Percentiles rank a stretch among this genome's conserved stretches.
Evolutionary conservation across 1,140 invertebrate species (phyloP).

Genomic region (Bombyx mori): ASM3026992v2 NC_085129.1:12568501-12569000

Average conservation of each 20-base stretch:
- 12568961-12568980: slow-evolving; percentile 32
- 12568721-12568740: slow-evolving; percentile 22
- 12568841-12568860: slow-evolving; percentile 56
- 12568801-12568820: slow-evolving; percentile 51
- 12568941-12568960: slow-evolving; percentile 51
- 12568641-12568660: too few relatives aligned
- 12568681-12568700: slow-evolving; percentile 5
- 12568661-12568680: slow-evolving; percentile 8
- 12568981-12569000: slow-evolving; percentile 33
- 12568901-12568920: slow-evolving; percentile 60
- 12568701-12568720: background rate
- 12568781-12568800: slow-evolving; percentile 55
- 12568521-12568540: slow-evolving; percentile 66
- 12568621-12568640: background rate
- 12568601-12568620: slow-evolving; percentile 46
- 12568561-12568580: slow-evolving; percentile 68
- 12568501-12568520: slow-evolving; percentile 69
- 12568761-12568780: slow-evolving; percentile 65
- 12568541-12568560: slow-evolving; percentile 68
- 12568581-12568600: slow-evolving; percentile 65
- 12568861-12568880: slow-evolving; percentile 50
- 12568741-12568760: slow-evolving; percentile 57
- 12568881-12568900: slow-evolving; percentile 61
- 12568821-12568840: slow-evolving; percentile 56
- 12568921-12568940: slow-evolving; percentile 55